Conservation (phyloP, 1,140 invertebrate species). For the Campoletis sonorensis region DNA sequence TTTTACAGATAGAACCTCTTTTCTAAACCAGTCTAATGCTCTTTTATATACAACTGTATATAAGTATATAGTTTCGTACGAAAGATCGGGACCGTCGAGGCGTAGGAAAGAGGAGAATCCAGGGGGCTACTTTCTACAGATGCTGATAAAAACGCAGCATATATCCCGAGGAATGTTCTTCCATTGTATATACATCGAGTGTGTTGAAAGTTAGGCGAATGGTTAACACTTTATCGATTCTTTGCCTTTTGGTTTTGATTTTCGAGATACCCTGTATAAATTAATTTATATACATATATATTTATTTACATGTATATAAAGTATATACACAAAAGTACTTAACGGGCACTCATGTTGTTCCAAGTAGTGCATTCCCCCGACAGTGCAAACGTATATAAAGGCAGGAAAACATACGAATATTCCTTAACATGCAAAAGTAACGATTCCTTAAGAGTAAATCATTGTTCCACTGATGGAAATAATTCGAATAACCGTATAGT, state of each 20-base stretch:
- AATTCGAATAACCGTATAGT: background rate
- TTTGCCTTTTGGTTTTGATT: too few relatives aligned
- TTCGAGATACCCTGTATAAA: too few relatives aligned
- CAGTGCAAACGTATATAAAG: background rate
- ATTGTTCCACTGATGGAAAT: constrained; percentile 18
- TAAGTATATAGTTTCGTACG: background rate
- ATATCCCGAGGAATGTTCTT: background rate
- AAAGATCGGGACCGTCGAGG: background rate
- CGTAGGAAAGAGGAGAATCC: constrained; percentile 10
- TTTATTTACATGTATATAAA: too few relatives aligned
- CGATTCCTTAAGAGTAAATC: constrained; percentile 23
- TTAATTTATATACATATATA: too few relatives aligned
- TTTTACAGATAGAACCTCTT: constrained; percentile 12
- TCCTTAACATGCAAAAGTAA: background rate
- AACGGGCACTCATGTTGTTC: constrained; percentile 2
- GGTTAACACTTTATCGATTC: too few relatives aligned
- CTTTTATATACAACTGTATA: background rate
- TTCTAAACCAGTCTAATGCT: constrained; percentile 9
- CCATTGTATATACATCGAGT: background rate
- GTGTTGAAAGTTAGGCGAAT: too few relatives aligned
- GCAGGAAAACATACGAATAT: background rate
- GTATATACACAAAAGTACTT: background rate
- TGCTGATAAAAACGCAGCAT: constrained; percentile 15
- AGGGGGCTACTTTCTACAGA: constrained; percentile 30
- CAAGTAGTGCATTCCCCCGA: constrained; percentile 12